A percentile compares a stretch with the other conserved stretches of the same genome.
phyloP scores from a whole-genome alignment of 2,888 invertebrate species.

The Alloplasta piceator region DNA sequence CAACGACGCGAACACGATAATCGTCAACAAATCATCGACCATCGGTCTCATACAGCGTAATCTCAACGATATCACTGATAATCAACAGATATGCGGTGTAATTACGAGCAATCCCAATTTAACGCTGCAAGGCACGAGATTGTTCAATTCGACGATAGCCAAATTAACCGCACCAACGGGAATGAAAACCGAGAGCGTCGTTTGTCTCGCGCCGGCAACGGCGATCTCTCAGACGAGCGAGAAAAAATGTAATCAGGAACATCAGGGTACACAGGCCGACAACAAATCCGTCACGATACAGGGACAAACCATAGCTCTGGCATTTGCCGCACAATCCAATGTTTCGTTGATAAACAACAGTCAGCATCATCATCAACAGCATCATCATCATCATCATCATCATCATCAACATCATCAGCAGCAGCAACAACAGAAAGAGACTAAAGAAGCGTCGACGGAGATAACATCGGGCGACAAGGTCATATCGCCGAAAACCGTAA shows the following conservation, averaged over 20 bases:
- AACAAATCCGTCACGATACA: conserved; percentile 73
- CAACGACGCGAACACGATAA: conserved; percentile 64
- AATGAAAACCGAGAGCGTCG: conserved; percentile 76
- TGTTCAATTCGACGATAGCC: conserved; percentile 79
- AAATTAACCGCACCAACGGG: conserved; percentile 72
- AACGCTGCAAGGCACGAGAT: conserved; percentile 76
- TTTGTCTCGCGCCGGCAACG: conserved; percentile 74
- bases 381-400: conserved; percentile 82
- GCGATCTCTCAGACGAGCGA: conserved; percentile 69
- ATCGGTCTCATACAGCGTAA: conserved; percentile 78
- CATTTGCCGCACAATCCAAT: conserved; percentile 76
- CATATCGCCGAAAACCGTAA: conserved; percentile 78
- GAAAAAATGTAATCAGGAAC: conserved; percentile 71
- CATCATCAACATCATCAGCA: conserved; percentile 53
- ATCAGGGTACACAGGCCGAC: conserved; percentile 67
- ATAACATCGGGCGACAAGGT: conserved; percentile 74
- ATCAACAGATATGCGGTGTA: conserved; percentile 80
- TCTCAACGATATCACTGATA: conserved; percentile 74
- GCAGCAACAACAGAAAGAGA: conserved; percentile 70
- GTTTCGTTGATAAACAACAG: conserved; percentile 71
- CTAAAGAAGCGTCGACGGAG: conserved; percentile 73
- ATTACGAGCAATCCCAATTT: conserved; percentile 81
- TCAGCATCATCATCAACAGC: conserved; percentile 63
- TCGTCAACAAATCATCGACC: conserved; percentile 76
- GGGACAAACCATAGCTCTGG: conserved; percentile 77